Percentiles rank a stretch among this genome's conserved stretches.
phyloP scores from a whole-genome alignment of 2,888 invertebrate genomes.

The Cephus nigrinus region DNA sequence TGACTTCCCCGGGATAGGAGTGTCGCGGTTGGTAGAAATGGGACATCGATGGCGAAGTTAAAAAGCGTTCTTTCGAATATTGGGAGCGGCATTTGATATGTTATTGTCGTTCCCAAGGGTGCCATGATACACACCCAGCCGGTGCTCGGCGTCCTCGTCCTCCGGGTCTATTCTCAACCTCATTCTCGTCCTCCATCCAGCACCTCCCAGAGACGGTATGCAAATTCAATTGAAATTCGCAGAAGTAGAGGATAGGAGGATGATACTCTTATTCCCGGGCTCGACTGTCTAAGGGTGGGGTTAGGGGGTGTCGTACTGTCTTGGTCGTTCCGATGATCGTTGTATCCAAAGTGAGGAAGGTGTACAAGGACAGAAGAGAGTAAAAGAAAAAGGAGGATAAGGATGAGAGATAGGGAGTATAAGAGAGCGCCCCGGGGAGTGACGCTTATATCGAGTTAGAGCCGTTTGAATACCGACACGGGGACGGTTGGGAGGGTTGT shows the following conservation, averaged over 20 bases:
- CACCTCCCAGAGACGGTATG: constrained; percentile 38
- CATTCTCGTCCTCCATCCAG: background rate
- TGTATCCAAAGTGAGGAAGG: background rate
- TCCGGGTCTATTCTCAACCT: background rate
- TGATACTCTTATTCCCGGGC: constrained; percentile 42
- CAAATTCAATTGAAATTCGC: constrained; percentile 56
- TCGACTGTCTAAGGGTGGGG: constrained; percentile 9
- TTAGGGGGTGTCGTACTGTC: constrained; percentile 15
- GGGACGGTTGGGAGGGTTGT: constrained; percentile 7
- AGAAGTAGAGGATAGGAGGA: constrained; percentile 20
- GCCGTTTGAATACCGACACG: constrained; percentile 61
- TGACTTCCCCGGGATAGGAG: too few relatives aligned
- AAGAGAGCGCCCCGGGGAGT: constrained; percentile 47
- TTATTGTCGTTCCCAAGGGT: constrained; percentile 14
- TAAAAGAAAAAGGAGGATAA: constrained; percentile 29
- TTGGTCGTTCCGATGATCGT: constrained; percentile 25
- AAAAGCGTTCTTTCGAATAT: constrained; percentile 38
- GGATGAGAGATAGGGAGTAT: background rate
- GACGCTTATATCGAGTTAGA: constrained; percentile 64
- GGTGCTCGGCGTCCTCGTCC: background rate
- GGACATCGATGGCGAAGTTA: constrained; percentile 26
- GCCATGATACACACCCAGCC: constrained; percentile 5
- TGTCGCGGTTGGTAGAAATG: too few relatives aligned
- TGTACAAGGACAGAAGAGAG: too few relatives aligned
- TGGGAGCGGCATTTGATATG: constrained; percentile 34